Percentiles rank a stretch among this genome's conserved stretches.
phyloP scores from a whole-genome alignment of 2,113 vertebrate species.

The Podarcis muralis region DNA sequence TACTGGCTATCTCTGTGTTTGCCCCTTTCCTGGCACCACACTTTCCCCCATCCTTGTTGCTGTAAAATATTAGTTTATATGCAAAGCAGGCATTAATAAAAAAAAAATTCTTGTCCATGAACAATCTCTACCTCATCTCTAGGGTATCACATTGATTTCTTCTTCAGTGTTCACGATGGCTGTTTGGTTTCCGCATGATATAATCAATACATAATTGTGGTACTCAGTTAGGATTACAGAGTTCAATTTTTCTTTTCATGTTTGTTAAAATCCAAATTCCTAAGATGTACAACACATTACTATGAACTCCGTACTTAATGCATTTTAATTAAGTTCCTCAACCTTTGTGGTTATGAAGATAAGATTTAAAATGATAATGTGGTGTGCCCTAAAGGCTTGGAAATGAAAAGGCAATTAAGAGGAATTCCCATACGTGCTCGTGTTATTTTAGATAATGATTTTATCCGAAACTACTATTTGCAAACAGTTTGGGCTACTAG shows the following conservation, averaged over 20 bases:
- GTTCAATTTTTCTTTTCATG: not conserved
- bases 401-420: constrained; percentile 13
- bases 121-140: not conserved
- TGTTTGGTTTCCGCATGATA: not conserved
- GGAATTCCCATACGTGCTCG: not conserved
- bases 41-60: not conserved
- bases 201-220: not conserved
- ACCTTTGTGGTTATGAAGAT: constrained; percentile 4
- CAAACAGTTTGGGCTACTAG: accelerated
- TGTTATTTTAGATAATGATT: constrained; percentile 12
- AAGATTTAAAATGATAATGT: constrained; percentile 9
- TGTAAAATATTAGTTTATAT: not conserved
- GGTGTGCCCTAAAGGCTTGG: not conserved
- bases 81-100: not conserved
- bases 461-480: not conserved
- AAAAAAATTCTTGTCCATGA: not conserved
- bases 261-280: not conserved
- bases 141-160: not conserved
- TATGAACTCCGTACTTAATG: not conserved
- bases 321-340: constrained; percentile 11
- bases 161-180: too few species aligned
- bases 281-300: not conserved
- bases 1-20: not conserved
- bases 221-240: not conserved
- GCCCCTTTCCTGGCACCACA: not conserved